Percentiles rank a stretch among this genome's conserved stretches.
Conservation (phyloP, 2,888 invertebrate species). For the Rosalia funebris region DNA sequence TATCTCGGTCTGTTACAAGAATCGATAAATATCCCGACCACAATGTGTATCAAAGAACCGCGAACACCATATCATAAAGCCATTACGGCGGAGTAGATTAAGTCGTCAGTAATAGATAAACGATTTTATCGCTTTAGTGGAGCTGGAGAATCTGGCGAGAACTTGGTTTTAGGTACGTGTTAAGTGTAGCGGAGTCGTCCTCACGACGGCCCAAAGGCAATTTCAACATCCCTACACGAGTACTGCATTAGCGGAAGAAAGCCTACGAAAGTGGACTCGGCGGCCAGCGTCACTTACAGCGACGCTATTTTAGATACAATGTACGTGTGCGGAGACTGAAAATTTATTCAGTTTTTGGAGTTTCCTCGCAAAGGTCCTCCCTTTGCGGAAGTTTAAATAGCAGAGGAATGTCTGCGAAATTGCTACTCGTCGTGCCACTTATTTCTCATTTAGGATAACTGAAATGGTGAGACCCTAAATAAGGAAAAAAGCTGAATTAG, state of each 20-base stretch:
- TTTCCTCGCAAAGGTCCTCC: slow-evolving; percentile 5
- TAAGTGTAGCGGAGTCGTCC: slow-evolving; percentile 55
- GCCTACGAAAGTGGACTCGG: slow-evolving; percentile 52
- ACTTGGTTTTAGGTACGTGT: slow-evolving; percentile 53
- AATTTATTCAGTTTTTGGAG: slow-evolving; percentile 37
- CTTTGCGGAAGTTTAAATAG: slow-evolving; percentile 8
- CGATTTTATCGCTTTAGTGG: slow-evolving; percentile 27
- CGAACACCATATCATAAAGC: slow-evolving; percentile 15
- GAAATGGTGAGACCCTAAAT: no score
- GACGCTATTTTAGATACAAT: slow-evolving; percentile 45
- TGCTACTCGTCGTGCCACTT: no score
- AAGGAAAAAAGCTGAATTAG: no score
- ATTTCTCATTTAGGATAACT: no score
- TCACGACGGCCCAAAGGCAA: slow-evolving; percentile 62
- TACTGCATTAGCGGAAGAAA: slow-evolving; percentile 64
- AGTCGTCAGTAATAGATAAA: slow-evolving; percentile 27
- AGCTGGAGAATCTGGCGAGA: slow-evolving; percentile 16
- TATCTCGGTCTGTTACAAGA: slow-evolving; percentile 4
- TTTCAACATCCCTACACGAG: slow-evolving; percentile 63
- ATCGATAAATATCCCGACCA: slow-evolving; percentile 1
- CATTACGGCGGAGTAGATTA: slow-evolving; percentile 23
- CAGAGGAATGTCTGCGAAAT: slow-evolving; percentile 3
- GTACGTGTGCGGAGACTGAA: slow-evolving; percentile 45
- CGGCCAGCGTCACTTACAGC: slow-evolving; percentile 38
- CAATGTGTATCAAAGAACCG: slow-evolving; percentile 11